These are phyloP conservation scores for Stenodera caucasica DNA, from an alignment of 2,888 invertebrate species.

Conservation along the genomic window DNA sequence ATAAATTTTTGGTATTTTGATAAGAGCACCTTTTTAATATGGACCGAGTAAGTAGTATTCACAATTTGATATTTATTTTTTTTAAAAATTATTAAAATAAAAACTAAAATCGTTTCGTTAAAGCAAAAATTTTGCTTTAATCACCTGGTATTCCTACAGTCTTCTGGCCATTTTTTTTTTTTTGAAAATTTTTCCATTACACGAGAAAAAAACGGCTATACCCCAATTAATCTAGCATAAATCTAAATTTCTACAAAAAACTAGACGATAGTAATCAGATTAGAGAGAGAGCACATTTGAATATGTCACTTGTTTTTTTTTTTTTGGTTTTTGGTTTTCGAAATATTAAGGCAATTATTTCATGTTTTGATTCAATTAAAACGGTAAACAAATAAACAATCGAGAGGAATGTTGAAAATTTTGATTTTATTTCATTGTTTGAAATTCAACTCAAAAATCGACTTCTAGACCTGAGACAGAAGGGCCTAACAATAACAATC, in stretches of 20 bases:
- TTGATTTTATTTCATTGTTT: constrained; percentile 11
- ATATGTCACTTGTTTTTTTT: constrained; percentile 43
- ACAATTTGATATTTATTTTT: no score
- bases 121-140: constrained; percentile 38
- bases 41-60: constrained; percentile 48
- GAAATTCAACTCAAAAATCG: constrained; percentile 18
- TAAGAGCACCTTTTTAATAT: constrained; percentile 44
- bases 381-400: constrained; percentile 7
- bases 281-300: constrained; percentile 46
- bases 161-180: constrained; percentile 40
- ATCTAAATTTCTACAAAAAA: constrained; percentile 36
- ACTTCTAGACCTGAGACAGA: constrained; percentile 52
- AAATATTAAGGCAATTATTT: not conserved
- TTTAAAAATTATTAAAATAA: constrained; percentile 33
- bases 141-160: constrained; percentile 56
- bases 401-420: not conserved
- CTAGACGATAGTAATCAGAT: constrained; percentile 22
- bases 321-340: constrained; percentile 20
- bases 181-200: not conserved
- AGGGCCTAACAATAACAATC: constrained; percentile 50
- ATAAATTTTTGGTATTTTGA: constrained; percentile 15
- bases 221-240: constrained; percentile 15
- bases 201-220: not conserved
- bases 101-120: constrained; percentile 22
- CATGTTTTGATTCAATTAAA: not conserved